Conservation (phyloP, 2,888 invertebrate species). For the Ophion slaviceki region DNA sequence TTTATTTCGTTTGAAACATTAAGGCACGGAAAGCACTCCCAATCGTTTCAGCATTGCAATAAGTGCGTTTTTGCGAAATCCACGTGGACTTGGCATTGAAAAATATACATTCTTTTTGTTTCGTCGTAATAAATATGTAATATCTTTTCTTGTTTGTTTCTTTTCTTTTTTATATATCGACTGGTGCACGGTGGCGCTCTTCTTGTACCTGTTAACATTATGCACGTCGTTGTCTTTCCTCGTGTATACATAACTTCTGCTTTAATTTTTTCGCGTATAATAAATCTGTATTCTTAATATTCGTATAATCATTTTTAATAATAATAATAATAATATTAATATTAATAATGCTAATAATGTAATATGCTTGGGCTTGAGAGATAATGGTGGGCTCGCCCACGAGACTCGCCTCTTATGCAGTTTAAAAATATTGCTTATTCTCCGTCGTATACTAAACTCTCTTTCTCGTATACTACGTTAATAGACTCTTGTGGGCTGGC, state of each 20-base stretch:
- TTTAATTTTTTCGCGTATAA: conserved; percentile 55
- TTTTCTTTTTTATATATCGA: conserved; percentile 17
- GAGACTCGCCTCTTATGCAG: conserved; percentile 66
- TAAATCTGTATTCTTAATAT: conserved; percentile 58
- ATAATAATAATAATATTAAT: conserved; percentile 51
- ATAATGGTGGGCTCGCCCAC: conserved; percentile 72
- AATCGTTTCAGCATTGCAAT: conserved; percentile 12
- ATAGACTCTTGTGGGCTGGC: conserved; percentile 79
- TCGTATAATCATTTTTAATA: conserved; percentile 47
- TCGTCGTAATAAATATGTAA: conserved; percentile 54
- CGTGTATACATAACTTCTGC: conserved; percentile 59
- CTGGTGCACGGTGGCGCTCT: conserved; percentile 17
- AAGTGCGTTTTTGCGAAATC: conserved; percentile 33
- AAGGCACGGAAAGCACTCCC: conserved; percentile 58
- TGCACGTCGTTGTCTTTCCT: conserved; percentile 52
- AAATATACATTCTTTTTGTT: conserved; percentile 24
- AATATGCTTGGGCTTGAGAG: conserved; percentile 53
- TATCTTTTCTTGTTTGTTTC: conserved; percentile 27
- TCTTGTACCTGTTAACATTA: conserved; percentile 53
- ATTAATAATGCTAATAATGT: conserved; percentile 58
- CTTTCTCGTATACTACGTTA: conserved; percentile 73
- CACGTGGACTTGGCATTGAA: conserved; percentile 50
- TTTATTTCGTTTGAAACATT: conserved; percentile 39
- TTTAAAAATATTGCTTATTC: conserved; percentile 77
- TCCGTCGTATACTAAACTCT: conserved; percentile 48